Conservation (phyloP, 2,113 vertebrate genomes). For the Lepisosteus oculatus region DNA sequence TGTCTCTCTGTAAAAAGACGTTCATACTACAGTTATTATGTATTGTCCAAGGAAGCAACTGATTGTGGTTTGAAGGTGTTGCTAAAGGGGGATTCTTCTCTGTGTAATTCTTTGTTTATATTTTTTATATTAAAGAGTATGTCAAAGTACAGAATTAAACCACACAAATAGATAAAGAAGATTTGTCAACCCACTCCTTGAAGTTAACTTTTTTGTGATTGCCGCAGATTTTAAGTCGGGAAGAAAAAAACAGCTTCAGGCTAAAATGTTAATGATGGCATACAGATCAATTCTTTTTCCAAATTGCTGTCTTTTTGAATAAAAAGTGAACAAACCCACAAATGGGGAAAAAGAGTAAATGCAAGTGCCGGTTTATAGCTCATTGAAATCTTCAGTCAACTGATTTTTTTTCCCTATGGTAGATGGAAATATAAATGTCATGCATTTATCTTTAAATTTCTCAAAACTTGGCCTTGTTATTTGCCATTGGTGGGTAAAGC, state of each 20-base stretch:
- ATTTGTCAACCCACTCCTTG: too few species aligned
- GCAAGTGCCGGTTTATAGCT: conserved; percentile 21
- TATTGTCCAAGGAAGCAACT: too few species aligned
- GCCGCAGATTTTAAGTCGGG: too few species aligned
- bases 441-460: not conserved
- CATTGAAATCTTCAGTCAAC: conserved; percentile 18
- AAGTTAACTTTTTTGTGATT: too few species aligned
- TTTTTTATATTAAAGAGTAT: too few species aligned
- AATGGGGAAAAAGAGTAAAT: conserved; percentile 39
- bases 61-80: too few species aligned
- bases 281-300: conserved; percentile 49
- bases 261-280: conserved; percentile 50
- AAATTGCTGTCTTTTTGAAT: conserved; percentile 62
- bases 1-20: too few species aligned
- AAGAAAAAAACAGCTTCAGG: conserved; percentile 25
- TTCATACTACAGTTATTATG: too few species aligned
- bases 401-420: not conserved
- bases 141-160: too few species aligned
- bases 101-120: too few species aligned
- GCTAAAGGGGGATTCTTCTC: too few species aligned
- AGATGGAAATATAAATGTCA: not conserved
- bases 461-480: not conserved
- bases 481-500: not conserved
- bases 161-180: too few species aligned
- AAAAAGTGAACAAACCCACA: conserved; percentile 15